Evolutionary conservation across 2,888 invertebrate genomes (phyloP).

Genomic region (Odontocolon sp.): DNA sequence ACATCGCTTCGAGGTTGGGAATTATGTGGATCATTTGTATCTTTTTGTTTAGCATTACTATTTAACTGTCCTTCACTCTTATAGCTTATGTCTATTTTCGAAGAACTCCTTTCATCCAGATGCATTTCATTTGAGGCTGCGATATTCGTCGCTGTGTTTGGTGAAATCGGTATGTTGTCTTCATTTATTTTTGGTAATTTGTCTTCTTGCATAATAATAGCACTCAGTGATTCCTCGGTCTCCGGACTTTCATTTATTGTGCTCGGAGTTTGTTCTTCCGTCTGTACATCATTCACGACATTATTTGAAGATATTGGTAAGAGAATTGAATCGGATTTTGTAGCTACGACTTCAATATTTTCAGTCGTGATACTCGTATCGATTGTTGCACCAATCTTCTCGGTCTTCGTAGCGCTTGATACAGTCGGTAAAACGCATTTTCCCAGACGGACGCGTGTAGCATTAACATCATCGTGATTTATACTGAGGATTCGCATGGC

Average conservation of each 20-base stretch:
- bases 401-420: constrained; percentile 6
- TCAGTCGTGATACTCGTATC: too few relatives aligned
- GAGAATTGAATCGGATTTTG: neutral
- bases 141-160: too few relatives aligned
- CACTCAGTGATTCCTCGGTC: too few relatives aligned
- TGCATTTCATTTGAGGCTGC: too few relatives aligned
- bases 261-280: neutral
- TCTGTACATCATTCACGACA: neutral
- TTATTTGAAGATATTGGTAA: constrained; percentile 8
- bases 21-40: too few relatives aligned
- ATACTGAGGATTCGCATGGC: constrained; percentile 67
- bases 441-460: constrained; percentile 29
- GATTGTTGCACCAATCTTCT: neutral
- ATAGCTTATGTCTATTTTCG: too few relatives aligned
- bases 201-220: too few relatives aligned
- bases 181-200: too few relatives aligned
- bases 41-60: too few relatives aligned
- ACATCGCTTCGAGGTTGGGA: neutral
- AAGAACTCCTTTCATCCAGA: too few relatives aligned
- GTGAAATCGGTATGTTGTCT: too few relatives aligned
- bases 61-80: too few relatives aligned
- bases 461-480: constrained; percentile 63
- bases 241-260: neutral
- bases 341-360: neutral
- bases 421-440: constrained; percentile 5